Percentiles rank a stretch among this genome's conserved stretches.
Evolutionary conservation across 1,140 invertebrate species (phyloP).

Genomic region (Scylla paramamosain): DNA sequence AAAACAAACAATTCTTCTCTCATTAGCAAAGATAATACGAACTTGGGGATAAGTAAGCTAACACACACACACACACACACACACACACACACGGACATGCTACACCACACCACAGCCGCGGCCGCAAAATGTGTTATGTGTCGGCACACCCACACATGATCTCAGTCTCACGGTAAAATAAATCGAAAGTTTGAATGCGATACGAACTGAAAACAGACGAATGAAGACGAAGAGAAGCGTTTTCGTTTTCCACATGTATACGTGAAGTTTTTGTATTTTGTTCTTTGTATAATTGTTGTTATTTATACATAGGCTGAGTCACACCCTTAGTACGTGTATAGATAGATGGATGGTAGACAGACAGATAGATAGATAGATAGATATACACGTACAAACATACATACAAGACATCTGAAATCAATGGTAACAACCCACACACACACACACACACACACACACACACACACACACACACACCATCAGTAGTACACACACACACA

Average conservation of each 20-base stretch:
- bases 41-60: no score
- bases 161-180: background rate
- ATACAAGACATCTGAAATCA: no score
- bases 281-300: no score
- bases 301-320: no score
- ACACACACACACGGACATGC: background rate
- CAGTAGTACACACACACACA: no score
- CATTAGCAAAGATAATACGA: no score
- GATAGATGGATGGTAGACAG: background rate
- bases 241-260: no score
- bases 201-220: background rate
- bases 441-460: background rate
- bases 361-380: background rate
- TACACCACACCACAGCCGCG: background rate
- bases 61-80: no score
- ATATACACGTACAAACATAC: background rate
- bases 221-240: no score
- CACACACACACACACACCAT: background rate
- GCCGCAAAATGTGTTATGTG: constrained; percentile 21
- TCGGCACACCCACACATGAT: background rate
- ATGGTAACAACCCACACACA: background rate
- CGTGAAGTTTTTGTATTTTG: no score
- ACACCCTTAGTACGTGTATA: no score
- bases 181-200: background rate
- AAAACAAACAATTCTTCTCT: no score